Percentiles rank a stretch among this genome's conserved stretches.
Evolutionary conservation across 1,140 invertebrate genomes (phyloP).

Genomic region (Cydia amplana): DNA sequence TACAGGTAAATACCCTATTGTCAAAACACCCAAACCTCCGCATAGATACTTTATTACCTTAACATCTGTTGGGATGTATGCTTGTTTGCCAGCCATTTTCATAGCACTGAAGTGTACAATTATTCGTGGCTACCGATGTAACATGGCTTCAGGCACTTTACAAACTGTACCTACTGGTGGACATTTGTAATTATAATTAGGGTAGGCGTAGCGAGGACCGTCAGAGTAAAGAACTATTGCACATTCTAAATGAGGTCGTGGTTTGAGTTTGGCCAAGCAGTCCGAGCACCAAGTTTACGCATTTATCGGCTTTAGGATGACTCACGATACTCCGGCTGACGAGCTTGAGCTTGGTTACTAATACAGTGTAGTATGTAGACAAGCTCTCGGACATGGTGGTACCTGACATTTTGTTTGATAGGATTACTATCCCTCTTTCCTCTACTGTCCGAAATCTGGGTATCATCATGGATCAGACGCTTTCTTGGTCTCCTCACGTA

Average conservation of each 20-base stretch:
- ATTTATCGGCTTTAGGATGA: background rate
- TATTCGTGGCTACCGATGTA: background rate
- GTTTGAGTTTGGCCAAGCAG: background rate
- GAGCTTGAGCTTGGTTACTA: too few relatives aligned
- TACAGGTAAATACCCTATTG: too few relatives aligned
- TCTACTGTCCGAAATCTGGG: too few relatives aligned
- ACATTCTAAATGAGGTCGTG: background rate
- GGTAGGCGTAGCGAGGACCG: background rate
- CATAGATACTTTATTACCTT: too few relatives aligned
- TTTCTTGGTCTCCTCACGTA: too few relatives aligned
- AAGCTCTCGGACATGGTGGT: too few relatives aligned
- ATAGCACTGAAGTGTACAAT: background rate
- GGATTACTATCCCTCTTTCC: too few relatives aligned
- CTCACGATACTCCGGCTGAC: background rate
- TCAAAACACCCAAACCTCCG: too few relatives aligned
- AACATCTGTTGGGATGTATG: too few relatives aligned
- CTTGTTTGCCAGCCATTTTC: background rate
- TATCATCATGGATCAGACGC: too few relatives aligned
- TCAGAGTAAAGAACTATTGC: background rate
- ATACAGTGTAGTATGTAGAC: too few relatives aligned
- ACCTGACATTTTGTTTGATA: too few relatives aligned
- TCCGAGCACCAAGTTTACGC: background rate
- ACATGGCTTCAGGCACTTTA: conserved; percentile 1
- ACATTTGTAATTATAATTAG: conserved; percentile 17
- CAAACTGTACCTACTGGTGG: background rate